Base-by-base conservation (phyloP, 2,888 invertebrate genomes). In the Philhelius pedissequus region DNA sequence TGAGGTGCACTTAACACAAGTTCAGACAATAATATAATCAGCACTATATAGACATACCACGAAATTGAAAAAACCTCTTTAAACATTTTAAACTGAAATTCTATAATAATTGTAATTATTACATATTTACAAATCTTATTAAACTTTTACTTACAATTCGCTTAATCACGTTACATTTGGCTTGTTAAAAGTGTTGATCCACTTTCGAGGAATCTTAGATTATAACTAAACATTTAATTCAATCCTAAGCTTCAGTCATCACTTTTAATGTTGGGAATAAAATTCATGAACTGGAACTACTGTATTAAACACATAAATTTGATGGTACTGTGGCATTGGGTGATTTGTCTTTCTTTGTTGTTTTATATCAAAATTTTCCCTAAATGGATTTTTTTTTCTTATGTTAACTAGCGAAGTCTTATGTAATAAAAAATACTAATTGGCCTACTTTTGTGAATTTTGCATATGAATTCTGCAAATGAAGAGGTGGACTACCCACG, bases 1-100 rank as follows among this genome's bases (percentile, higher is more conserved):
- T 80, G 84, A 3, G 80, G 79, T 38, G 75, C 75, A 56, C 80
- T 80, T 6, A 80, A 45, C 25, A 84, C 84, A 18, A 68, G 38
- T 43, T 80, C 80, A 9, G 75, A 11, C 13, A 68, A 15, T 13
- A 84, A 35, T 15, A 84, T 45, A 9, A 76, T 25, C 8, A 84
- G 15, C 11, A 73, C 60, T 11, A 69, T n/a, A n/a, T n/a, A n/a
- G n/a, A n/a, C 22, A 60, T 52, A 73, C 70, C 40, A 75, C 4
- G 43, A 66, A 22, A 11, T 66, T 40, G 68, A 58, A 18, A 35
- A 8, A 11, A n/a, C 35, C 58, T 45, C 15, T 20, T 22, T 30
- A 22, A 64, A 43, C 78, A 78, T 74, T 18, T 13, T 38, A 0
- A 48, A 27, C 48, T 22, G 9, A 62, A 62, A 18, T 20, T 13